Percentiles rank a stretch among this genome's conserved stretches.
Evolutionary conservation across 2,113 vertebrate species (phyloP).

Genomic region (Euleptes europaea): DNA sequence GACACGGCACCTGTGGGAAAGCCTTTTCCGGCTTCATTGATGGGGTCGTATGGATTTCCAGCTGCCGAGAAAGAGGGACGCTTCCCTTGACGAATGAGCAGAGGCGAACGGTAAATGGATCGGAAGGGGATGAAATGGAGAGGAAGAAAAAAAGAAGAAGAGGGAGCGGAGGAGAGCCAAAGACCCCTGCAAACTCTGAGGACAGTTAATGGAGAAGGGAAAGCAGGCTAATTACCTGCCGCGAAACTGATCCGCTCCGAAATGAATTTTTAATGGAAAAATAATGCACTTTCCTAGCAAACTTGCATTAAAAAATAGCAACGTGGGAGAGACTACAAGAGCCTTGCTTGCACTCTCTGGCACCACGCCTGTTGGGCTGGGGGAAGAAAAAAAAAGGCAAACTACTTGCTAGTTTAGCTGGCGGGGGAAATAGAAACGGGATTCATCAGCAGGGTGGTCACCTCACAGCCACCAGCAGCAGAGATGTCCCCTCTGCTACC

Average conservation of each 20-base stretch:
- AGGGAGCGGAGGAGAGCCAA: constrained; percentile 7
- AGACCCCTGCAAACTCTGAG: constrained; percentile 48
- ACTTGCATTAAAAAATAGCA: constrained; percentile 21
- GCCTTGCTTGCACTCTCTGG: background rate
- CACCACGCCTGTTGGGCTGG: background rate
- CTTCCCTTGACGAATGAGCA: fast-evolving
- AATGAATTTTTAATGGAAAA: constrained; percentile 67
- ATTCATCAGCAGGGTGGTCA: too few relatives aligned
- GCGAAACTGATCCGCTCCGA: constrained; percentile 52
- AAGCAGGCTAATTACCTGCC: constrained; percentile 55
- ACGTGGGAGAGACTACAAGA: background rate
- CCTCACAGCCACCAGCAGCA: too few relatives aligned
- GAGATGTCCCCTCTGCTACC: too few relatives aligned
- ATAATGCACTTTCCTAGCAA: constrained; percentile 46
- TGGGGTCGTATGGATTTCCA: background rate
- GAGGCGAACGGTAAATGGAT: background rate
- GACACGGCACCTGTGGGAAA: background rate
- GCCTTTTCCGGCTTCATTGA: background rate
- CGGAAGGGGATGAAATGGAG: constrained; percentile 49
- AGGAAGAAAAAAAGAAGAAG: constrained; percentile 1
- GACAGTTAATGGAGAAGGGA: constrained; percentile 57
- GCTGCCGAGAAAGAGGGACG: background rate
- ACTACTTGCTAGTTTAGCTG: background rate
- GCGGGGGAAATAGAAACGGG: too few relatives aligned
- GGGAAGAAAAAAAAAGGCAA: fast-evolving